Evolutionary conservation across 1,140 invertebrate genomes (phyloP).

Genomic region (Pogonognathellus flavescens): DNA sequence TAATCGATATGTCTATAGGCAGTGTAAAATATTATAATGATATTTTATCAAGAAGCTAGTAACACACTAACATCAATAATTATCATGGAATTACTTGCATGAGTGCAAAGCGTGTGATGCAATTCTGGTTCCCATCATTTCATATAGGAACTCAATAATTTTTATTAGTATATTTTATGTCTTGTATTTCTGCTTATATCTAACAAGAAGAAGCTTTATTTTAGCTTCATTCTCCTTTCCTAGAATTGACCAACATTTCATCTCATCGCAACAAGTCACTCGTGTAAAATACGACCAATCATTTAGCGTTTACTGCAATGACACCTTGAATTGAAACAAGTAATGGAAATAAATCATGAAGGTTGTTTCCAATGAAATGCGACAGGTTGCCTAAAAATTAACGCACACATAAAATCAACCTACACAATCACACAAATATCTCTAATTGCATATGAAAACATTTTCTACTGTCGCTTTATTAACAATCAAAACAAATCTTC

Average conservation of each 20-base stretch:
- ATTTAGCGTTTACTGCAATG: not conserved
- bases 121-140: too few species aligned
- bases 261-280: not conserved
- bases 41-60: too few species aligned
- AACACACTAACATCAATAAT: too few species aligned
- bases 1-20: too few species aligned
- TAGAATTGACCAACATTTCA: not conserved
- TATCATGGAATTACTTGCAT: too few species aligned
- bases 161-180: not conserved
- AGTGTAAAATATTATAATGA: too few species aligned
- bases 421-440: not conserved
- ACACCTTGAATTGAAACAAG: conserved; percentile 33
- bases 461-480: conserved; percentile 3
- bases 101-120: too few species aligned
- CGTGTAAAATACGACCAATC: not conserved
- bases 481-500: not conserved
- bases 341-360: not conserved
- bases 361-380: conserved; percentile 11
- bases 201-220: not conserved
- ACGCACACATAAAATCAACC: not conserved
- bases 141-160: not conserved
- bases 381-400: not conserved
- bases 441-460: conserved; percentile 8
- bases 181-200: not conserved
- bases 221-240: not conserved